phyloP scores from a whole-genome alignment of 2,113 vertebrate genomes.

The Peromyscus californicus region DNA sequence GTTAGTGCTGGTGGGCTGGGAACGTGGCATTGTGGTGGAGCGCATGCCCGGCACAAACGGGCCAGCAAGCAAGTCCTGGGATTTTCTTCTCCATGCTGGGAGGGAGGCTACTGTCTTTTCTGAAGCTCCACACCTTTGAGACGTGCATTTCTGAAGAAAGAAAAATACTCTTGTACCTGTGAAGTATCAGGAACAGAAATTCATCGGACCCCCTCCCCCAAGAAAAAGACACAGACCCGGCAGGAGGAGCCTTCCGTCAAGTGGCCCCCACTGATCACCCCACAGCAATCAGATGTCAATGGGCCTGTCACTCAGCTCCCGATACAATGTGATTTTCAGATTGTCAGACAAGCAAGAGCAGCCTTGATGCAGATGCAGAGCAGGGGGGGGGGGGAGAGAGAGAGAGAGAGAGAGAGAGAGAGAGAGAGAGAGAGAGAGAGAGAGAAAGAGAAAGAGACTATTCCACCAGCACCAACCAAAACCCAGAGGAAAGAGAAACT shows the following conservation, averaged over 20 bases:
- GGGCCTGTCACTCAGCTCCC: background rate
- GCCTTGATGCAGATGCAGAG: background rate
- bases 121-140: background rate
- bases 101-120: background rate
- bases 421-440: background rate
- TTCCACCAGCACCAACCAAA: background rate
- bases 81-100: background rate
- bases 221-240: background rate
- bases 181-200: background rate
- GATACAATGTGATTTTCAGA: background rate
- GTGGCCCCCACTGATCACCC: background rate
- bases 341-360: background rate
- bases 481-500: background rate
- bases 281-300: background rate
- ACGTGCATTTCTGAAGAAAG: background rate
- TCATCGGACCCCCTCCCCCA: background rate
- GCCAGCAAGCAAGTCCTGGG: background rate
- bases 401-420: background rate
- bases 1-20: background rate
- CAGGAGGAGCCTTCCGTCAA: background rate
- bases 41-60: background rate
- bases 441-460: too few species aligned
- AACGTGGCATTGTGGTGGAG: background rate
- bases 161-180: background rate
- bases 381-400: too few species aligned